A percentile compares a stretch with the other conserved stretches of the same genome.
Conservation (phyloP, 2,888 invertebrate genomes). For the Dicranocentrus wangi region DNA sequence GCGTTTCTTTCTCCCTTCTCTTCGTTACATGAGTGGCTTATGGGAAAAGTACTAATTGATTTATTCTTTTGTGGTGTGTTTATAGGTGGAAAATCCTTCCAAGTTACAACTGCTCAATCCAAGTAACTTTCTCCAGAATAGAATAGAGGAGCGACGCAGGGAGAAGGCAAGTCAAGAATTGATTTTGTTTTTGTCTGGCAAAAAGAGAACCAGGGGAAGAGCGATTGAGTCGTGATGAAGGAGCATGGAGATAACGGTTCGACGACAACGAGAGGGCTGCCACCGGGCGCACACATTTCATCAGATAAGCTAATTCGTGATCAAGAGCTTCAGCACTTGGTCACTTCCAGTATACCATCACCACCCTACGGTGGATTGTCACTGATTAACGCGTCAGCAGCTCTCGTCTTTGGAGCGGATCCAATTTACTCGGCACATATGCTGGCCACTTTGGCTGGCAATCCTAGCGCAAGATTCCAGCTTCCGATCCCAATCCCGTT, state of each 20-base stretch:
- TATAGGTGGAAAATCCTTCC: too few species aligned
- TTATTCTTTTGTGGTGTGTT: too few species aligned
- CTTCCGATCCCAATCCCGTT: slow-evolving; percentile 71
- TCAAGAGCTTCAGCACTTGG: slow-evolving; percentile 71
- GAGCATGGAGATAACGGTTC: slow-evolving; percentile 57
- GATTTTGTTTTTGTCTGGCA: not conserved
- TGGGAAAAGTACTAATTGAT: too few species aligned
- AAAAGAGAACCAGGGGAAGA: not conserved
- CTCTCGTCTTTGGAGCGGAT: slow-evolving; percentile 66
- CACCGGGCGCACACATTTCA: slow-evolving; percentile 29
- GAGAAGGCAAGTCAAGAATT: not conserved
- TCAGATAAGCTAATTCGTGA: slow-evolving; percentile 70
- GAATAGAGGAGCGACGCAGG: too few species aligned
- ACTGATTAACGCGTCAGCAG: slow-evolving; percentile 67
- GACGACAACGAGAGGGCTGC: slow-evolving; percentile 44
- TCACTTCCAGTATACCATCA: slow-evolving; percentile 69
- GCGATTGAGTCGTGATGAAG: slow-evolving; percentile 46
- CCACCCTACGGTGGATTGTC: slow-evolving; percentile 69
- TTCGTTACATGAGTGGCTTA: too few species aligned
- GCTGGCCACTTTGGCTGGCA: slow-evolving; percentile 68
- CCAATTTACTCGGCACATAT: slow-evolving; percentile 71
- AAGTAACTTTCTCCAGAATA: too few species aligned
- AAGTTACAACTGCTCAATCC: too few species aligned
- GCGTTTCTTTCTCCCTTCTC: too few species aligned
- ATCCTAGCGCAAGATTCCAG: slow-evolving; percentile 68